Conservation (phyloP, 2,888 invertebrate species). For the Disparrhopalites patrizii region DNA sequence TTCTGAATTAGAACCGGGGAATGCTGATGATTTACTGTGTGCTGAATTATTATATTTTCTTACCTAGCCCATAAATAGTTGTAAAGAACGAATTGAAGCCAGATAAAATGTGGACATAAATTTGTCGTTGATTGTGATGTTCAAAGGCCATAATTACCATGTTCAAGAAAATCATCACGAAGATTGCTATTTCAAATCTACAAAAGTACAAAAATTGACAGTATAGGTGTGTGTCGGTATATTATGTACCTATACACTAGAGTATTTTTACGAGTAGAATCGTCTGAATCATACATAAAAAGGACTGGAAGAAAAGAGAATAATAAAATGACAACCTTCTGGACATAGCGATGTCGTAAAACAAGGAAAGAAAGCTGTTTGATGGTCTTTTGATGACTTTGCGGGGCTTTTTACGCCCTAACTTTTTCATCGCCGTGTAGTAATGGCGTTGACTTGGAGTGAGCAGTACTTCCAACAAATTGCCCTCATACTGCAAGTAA, state of each 20-base stretch:
- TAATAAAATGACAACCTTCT: slow-evolving; percentile 59
- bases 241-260: no score
- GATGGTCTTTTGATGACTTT: slow-evolving; percentile 93
- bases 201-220: neutral
- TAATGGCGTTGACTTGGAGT: slow-evolving; percentile 94
- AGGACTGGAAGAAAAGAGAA: neutral
- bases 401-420: slow-evolving; percentile 92
- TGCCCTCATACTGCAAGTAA: slow-evolving; percentile 92
- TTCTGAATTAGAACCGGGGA: neutral
- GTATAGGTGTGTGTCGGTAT: no score
- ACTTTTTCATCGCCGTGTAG: slow-evolving; percentile 95
- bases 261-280: no score
- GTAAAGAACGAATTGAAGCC: slow-evolving; percentile 96
- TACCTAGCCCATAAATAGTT: slow-evolving; percentile 84
- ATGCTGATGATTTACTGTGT: neutral
- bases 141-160: slow-evolving; percentile 96
- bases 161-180: slow-evolving; percentile 88
- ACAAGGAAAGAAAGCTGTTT: slow-evolving; percentile 88
- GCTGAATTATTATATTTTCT: slow-evolving; percentile 49
- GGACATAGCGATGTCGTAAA: slow-evolving; percentile 91
- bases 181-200: slow-evolving; percentile 28
- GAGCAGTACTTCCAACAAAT: slow-evolving; percentile 93
- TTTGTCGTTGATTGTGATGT: slow-evolving; percentile 69
- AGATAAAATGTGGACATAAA: slow-evolving; percentile 84
- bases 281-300: neutral